Evolutionary conservation across 2,113 vertebrate genomes (phyloP), one percentile per base, ranked within the genome.

Genomic region (Nibea albiflora): DNA sequence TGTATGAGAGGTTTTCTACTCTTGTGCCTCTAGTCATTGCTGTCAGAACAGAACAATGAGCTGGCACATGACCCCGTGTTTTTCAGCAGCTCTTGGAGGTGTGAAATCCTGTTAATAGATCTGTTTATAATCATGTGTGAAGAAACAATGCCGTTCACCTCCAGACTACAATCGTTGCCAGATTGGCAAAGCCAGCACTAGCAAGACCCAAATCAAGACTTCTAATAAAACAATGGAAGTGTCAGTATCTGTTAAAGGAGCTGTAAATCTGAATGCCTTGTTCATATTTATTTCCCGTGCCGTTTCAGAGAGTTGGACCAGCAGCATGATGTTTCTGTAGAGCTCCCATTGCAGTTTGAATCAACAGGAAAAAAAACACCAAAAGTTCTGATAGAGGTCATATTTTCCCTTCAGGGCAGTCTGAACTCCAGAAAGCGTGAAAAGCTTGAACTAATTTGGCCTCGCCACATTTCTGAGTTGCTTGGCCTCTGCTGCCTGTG

Each of bases 381-480:
- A 47, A n/a, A 83, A 61, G 17, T 63, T 39, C n/a, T 22, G 53
- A 16, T 39, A 7, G 65, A 28, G 66, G 63, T 73, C 67, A 69
- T 50, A 69, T 56, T 79, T 71, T 82, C 71, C 65, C 35, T 63
- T 47, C 11, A 22, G 31, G 57, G 24, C 20, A 67, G 22, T 24
- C 11, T 67, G 49, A 72, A 31, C n/a, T 35, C 19, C 15, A 8
- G 42, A 67, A 16, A 62, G 54, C 14, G 12, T 47, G 53, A 76
- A 76, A 62, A 68, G 16, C 69, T 47, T 77, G 47, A 79, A 68
- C 65, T 86, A 69, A 70, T 60, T n/a, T 77, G 57, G 61, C 42
- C n/a, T 70, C 46, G 31, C 50, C 58, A 2, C 63, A 62, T 22
- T 50, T 26, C 31, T 16, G 9, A 39, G 65, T 65, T 44, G 39